phyloP scores from a whole-genome alignment of 2,888 invertebrate species.

The Macrostomum cliftonense region DNA sequence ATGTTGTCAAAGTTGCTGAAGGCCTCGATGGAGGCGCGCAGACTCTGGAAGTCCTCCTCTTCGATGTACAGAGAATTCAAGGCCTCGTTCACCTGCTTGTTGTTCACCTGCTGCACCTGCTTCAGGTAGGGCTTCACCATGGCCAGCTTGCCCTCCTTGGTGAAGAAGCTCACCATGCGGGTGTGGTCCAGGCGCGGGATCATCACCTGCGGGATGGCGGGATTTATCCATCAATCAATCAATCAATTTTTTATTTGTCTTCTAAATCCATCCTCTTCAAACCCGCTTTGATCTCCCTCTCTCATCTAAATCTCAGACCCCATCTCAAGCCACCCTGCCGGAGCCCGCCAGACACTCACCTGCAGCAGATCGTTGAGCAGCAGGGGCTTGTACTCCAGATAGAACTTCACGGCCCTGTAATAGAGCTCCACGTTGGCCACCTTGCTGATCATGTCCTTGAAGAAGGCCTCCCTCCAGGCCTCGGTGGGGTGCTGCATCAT shows the following conservation, averaged over 20 bases:
- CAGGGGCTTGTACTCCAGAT: conserved; percentile 88
- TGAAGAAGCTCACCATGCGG: conserved; percentile 49
- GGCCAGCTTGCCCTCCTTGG: conserved; percentile 60
- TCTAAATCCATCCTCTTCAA: no score
- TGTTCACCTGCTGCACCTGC: conserved; percentile 82
- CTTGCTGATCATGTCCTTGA: conserved; percentile 58
- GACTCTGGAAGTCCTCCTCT: conserved; percentile 68
- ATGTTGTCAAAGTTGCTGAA: conserved; percentile 99
- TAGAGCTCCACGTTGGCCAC: conserved; percentile 97
- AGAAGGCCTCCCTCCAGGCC: conserved; percentile 98
- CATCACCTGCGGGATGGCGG: conserved; percentile 45
- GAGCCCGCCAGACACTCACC: no score
- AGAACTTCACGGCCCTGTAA: conserved; percentile 97
- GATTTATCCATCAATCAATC: no score
- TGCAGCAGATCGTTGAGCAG: conserved; percentile 75
- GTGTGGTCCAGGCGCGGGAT: conserved; percentile 98
- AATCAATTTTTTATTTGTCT: no score
- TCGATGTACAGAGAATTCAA: conserved; percentile 83
- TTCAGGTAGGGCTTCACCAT: conserved; percentile 91
- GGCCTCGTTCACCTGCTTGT: conserved; percentile 80
- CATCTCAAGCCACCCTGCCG: no score
- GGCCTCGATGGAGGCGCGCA: conserved; percentile 91
- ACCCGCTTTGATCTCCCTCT: no score
- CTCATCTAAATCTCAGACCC: no score
- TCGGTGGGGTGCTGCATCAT: conserved; percentile 99